These are phyloP conservation scores for Pogona vitticeps DNA, from an alignment of 2,113 vertebrate species.

Conservation along the genomic window DNA sequence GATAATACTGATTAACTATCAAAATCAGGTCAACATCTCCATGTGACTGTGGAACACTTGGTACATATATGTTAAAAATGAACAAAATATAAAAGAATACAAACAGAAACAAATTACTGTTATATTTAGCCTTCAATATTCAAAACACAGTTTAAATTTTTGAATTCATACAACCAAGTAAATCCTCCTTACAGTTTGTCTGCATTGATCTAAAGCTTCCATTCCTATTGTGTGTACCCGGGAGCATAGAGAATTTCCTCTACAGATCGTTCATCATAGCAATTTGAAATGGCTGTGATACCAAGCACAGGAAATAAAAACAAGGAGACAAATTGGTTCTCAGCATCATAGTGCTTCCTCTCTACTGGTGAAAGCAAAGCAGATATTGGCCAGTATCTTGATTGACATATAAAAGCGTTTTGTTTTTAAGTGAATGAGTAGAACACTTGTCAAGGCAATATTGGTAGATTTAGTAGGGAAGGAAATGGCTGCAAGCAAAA, in stretches of 20 bases:
- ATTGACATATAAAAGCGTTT: background rate
- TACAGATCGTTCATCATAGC: background rate
- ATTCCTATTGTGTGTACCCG: background rate
- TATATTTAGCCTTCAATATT: background rate
- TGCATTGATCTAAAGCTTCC: background rate
- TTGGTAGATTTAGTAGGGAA: background rate
- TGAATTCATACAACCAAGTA: background rate
- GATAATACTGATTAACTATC: background rate
- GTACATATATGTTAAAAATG: background rate
- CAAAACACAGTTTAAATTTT: background rate
- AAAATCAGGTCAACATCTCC: background rate
- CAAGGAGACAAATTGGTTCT: constrained; percentile 7
- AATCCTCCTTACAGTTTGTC: background rate
- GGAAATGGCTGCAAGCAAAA: background rate
- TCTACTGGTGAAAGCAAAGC: background rate
- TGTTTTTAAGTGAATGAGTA: background rate
- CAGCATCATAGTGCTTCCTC: constrained; percentile 19
- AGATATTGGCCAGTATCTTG: background rate
- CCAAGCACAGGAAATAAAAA: constrained; percentile 17
- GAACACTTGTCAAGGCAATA: background rate
- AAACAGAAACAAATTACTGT: background rate
- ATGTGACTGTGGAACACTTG: background rate
- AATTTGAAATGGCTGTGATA: constrained; percentile 16
- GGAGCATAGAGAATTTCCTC: background rate
- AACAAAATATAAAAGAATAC: background rate